Conservation (phyloP, 2,888 invertebrate species). For the Ellobium chinense region DNA sequence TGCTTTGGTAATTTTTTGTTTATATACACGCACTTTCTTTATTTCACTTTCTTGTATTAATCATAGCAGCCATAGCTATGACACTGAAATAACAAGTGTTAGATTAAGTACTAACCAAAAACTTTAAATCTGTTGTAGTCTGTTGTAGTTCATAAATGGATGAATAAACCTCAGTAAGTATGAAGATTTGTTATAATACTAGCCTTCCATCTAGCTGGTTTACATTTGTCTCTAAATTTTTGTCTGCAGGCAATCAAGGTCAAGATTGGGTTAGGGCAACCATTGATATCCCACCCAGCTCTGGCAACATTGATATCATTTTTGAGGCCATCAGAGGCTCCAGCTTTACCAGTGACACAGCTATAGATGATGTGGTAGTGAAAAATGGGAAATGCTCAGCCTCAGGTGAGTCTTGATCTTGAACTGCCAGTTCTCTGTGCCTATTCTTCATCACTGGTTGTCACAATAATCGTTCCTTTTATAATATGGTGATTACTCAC, state of each 20-base stretch:
- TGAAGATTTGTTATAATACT: too few species aligned
- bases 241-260: constrained; percentile 56
- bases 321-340: constrained; percentile 73
- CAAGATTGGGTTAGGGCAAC: constrained; percentile 60
- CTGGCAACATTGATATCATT: constrained; percentile 54
- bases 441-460: neutral
- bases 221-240: constrained; percentile 33
- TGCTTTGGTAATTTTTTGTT: too few species aligned
- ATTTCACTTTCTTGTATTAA: too few species aligned
- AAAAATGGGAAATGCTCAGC: constrained; percentile 33
- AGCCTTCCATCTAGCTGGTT: too few species aligned
- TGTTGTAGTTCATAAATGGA: too few species aligned
- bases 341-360: constrained; percentile 73
- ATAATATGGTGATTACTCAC: too few species aligned
- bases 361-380: constrained; percentile 74
- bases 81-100: too few species aligned
- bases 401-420: neutral
- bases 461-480: neutral
- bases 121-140: too few species aligned
- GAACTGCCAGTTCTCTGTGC: neutral
- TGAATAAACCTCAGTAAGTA: too few species aligned
- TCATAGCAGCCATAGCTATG: too few species aligned
- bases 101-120: too few species aligned
- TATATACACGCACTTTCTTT: too few species aligned
- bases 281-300: constrained; percentile 52